A percentile compares a stretch with the other conserved stretches of the same genome.
Evolutionary conservation across 2,797 vertebrate species (phyloP).

Genomic region (Phyllotis vaccarum): DNA sequence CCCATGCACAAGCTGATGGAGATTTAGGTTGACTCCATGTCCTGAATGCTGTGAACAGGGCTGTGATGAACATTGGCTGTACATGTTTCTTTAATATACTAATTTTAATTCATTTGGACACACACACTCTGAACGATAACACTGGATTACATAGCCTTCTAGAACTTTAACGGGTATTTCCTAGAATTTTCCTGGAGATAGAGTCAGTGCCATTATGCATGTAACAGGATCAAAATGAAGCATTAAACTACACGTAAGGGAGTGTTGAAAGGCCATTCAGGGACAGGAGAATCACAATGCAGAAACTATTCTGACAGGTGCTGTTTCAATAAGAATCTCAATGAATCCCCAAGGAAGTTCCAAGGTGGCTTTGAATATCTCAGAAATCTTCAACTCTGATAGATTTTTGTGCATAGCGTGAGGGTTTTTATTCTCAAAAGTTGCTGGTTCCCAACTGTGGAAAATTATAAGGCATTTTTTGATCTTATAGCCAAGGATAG

Average conservation of each 20-base stretch:
- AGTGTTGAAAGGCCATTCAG: background rate
- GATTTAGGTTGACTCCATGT: background rate
- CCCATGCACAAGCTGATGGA: background rate
- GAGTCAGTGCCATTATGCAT: background rate
- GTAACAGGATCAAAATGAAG: background rate
- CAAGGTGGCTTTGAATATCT: background rate
- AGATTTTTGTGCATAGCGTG: background rate
- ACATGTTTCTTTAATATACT: background rate
- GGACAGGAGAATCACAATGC: background rate
- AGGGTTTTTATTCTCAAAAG: background rate
- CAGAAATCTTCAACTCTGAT: background rate
- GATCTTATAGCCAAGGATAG: background rate
- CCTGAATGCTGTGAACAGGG: background rate
- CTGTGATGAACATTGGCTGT: background rate
- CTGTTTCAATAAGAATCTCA: background rate
- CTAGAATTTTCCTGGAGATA: background rate
- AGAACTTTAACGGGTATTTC: background rate
- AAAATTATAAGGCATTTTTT: background rate
- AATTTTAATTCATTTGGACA: background rate
- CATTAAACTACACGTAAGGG: background rate
- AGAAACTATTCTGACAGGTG: background rate
- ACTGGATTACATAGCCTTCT: background rate
- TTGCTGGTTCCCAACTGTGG: background rate
- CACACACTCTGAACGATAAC: background rate
- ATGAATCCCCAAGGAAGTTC: conserved; percentile 14